A percentile compares a stretch with the other conserved stretches of the same genome.
phyloP scores from a whole-genome alignment of 2,888 invertebrate genomes.

The Pandemis cinnamomeana region DNA sequence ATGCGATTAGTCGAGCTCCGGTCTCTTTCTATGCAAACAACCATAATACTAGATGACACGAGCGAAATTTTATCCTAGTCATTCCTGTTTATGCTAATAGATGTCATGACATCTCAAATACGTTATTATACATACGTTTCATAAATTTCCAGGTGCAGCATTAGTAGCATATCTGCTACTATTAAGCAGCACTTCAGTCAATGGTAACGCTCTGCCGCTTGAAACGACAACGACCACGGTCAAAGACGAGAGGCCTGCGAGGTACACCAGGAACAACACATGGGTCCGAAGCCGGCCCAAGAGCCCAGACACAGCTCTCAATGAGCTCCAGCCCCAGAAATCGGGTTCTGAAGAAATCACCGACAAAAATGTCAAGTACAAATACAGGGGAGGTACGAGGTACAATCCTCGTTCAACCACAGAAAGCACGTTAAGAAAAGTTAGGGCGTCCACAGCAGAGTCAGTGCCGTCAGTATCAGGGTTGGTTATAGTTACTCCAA shows the following conservation, averaged over 20 bases:
- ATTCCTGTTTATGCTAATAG: too few relatives aligned
- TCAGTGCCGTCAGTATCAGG: conserved; percentile 46
- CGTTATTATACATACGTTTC: neutral
- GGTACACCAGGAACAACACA: conserved; percentile 58
- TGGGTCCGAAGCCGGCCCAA: conserved; percentile 62
- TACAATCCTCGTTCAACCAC: conserved; percentile 65
- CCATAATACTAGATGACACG: neutral
- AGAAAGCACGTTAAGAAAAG: conserved; percentile 57
- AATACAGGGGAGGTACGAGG: conserved; percentile 75
- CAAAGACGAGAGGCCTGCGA: conserved; percentile 61
- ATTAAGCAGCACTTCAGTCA: conserved; percentile 68
- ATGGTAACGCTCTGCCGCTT: conserved; percentile 65
- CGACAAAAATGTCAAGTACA: conserved; percentile 80
- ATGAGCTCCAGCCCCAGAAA: conserved; percentile 74
- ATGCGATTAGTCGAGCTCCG: too few relatives aligned
- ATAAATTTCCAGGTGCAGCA: conserved; percentile 74
- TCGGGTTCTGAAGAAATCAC: conserved; percentile 73
- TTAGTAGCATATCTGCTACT: conserved; percentile 79
- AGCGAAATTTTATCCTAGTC: neutral
- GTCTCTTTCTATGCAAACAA: neutral
- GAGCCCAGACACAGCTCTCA: conserved; percentile 68
- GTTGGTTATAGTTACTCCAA: conserved; percentile 74
- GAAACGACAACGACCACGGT: conserved; percentile 63
- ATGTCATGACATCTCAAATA: neutral
- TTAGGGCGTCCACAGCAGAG: conserved; percentile 57